Evolutionary conservation across 2,888 invertebrate species (phyloP), one percentile per base, ranked within the genome.

Genomic region (Eutolmus rufibarbis): DNA sequence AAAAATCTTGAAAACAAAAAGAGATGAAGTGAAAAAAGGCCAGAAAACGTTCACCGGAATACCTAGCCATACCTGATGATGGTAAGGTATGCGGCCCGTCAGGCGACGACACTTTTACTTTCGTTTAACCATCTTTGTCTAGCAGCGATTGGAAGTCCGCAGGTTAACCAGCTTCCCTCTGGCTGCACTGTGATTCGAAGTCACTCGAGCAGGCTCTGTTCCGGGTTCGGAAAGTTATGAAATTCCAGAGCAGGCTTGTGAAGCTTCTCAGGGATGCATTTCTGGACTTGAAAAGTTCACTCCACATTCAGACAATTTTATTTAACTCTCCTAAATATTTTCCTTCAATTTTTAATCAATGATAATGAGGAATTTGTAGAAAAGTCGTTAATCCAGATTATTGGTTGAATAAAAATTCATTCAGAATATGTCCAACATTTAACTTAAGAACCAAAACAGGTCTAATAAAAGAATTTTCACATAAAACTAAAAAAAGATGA

Each of bases 101-200:
- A 81, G 31, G 56, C 81, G 43, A 56, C 51, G 81, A 81, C 82
- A 82, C 82, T 82, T 82, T 82, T 82, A 82, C 82, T 82, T 82
- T 82, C 82, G 51, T 82, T 82, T 81, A 82, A 82, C 82, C 57
- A 82, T 82, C 57, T 82, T 57, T 57, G 82, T 57, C 57, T 82
- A 66, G 34, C 51, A 66, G 12, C 66, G 66, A 23, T 23, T 66
- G 66, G 23, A 66, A 66, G 66, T 66, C 66, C 66, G 28, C 66
- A 66, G 23, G 66, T 66, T 66, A 51, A 66, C 66, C 66, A 66
- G 66, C 66, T 66, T 66, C 56, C 56, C 56, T 19, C 56, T n/a
- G 43, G 51, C 51, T 51, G 28, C 28, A 0, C 23, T 28, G 66
- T 23, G 12, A 28, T 28, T 23, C 4, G 14, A 66, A 66, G 23